Evolutionary conservation across 2,888 invertebrate genomes (phyloP).

Genomic region (Metacarcinus magister): DNA sequence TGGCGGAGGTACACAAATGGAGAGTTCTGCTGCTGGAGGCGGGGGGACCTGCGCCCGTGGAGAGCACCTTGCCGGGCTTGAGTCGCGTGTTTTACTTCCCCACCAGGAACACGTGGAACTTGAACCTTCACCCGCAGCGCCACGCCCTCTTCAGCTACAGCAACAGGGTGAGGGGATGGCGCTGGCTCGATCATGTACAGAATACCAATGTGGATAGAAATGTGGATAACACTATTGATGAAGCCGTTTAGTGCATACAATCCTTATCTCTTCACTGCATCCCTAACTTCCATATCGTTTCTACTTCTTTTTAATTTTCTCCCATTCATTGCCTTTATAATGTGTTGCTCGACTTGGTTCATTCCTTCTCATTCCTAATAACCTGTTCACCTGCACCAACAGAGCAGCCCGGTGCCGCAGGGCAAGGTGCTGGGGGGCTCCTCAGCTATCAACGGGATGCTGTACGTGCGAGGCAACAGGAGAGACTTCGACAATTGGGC

Average conservation of each 20-base stretch:
- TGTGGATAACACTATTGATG: too few relatives aligned
- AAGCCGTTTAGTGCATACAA: not conserved
- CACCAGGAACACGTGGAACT: conserved; percentile 60
- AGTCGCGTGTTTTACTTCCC: conserved; percentile 61
- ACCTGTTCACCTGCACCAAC: conserved; percentile 7
- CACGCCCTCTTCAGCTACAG: conserved; percentile 55
- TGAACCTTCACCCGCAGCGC: conserved; percentile 57
- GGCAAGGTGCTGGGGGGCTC: conserved; percentile 95
- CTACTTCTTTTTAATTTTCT: not conserved
- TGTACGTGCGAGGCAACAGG: conserved; percentile 94
- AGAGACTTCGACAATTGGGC: conserved; percentile 95
- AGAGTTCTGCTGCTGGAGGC: conserved; percentile 72
- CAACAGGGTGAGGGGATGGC: conserved; percentile 54
- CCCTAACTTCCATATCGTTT: not conserved
- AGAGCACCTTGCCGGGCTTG: conserved; percentile 68
- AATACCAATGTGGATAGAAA: not conserved
- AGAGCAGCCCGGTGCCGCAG: conserved; percentile 94
- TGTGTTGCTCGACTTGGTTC: not conserved
- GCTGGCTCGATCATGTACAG: not conserved
- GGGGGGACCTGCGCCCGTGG: conserved; percentile 65
- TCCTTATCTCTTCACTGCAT: too few relatives aligned
- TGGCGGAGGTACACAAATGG: conserved; percentile 71
- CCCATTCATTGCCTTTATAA: not conserved
- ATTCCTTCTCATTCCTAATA: not conserved
- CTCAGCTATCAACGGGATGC: conserved; percentile 95